Base-by-base conservation (phyloP, 2,888 invertebrate species). In the Entomobrya multifasciata region DNA sequence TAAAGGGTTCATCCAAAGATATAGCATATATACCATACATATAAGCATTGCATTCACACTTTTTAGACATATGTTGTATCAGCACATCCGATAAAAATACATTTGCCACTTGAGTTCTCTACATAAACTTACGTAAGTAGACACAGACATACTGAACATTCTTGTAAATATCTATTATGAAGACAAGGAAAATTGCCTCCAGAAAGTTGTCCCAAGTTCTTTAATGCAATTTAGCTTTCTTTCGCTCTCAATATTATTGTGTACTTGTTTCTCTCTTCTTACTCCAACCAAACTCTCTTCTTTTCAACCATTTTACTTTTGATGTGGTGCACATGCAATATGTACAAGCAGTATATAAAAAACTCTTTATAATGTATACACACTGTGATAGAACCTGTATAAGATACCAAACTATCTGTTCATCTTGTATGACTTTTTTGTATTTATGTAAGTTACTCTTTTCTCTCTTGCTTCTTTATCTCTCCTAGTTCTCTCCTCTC, bases 181-280 rank as follows among this genome's bases (percentile, higher is more conserved):
- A 67, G 77, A 84, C 77, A 84, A 41, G 77, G 76, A 77, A 84
- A 84, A 77, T 77, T 84, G 76, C 67, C 84, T 52, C 22, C 13
- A 77, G 84, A 84, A 84, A 84, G 77, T 67, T 76, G 76, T 84
- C 84, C 67, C 67, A 84, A 84, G 84, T 84, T 84, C 82, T 84
- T 83, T 84, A 84, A 84, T 84, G 84, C 67, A 84, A 84, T 84
- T 84, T 84, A 55, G 67, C 67, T 67, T 77, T 47, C 77, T 72
- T 81, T 82, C 62, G 57, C 49, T 80, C 47, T 36, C 70, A 70
- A 47, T 70, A 70, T 70, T 70, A 70, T 70, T 70, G 49, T 79
- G 47, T 47, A 55, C 80, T 52, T 81, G 57, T 72, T 72, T 72
- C 72, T 44, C n/a, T n/a, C 76, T 36, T 57, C 81, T 72, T 72